Percentiles rank a stretch among this genome's conserved stretches.
Evolutionary conservation across 2,797 vertebrate species (phyloP).

Genomic region (Borostomias antarcticus): DNA sequence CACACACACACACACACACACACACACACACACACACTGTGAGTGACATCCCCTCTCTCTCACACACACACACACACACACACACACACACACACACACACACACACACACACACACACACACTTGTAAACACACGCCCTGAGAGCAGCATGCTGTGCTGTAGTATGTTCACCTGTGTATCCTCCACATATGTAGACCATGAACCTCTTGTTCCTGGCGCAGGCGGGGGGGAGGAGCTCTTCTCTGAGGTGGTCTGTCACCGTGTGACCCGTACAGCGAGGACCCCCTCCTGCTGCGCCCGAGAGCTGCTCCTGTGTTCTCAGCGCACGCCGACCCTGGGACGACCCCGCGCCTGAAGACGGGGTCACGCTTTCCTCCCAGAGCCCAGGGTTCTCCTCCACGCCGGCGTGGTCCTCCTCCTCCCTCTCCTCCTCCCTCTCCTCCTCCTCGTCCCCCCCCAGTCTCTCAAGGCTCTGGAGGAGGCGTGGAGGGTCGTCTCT

Average conservation of each 20-base stretch:
- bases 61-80: background rate
- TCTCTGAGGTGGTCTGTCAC: slow-evolving; percentile 30
- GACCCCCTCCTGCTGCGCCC: background rate
- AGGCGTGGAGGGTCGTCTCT: slow-evolving; percentile 18
- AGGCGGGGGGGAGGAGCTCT: slow-evolving; percentile 21
- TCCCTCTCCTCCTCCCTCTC: background rate
- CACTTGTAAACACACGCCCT: background rate
- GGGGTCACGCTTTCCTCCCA: slow-evolving; percentile 15
- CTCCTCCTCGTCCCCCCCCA: slow-evolving; percentile 8
- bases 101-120: background rate
- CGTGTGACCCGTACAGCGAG: background rate
- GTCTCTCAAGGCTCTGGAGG: slow-evolving; percentile 22
- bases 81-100: background rate
- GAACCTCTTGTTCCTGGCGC: slow-evolving; percentile 59
- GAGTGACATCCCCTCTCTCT: background rate
- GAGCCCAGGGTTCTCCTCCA: background rate
- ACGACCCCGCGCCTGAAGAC: slow-evolving; percentile 20
- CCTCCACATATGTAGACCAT: slow-evolving; percentile 72
- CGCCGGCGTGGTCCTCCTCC: background rate
- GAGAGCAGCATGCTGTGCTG: too few relatives aligned
- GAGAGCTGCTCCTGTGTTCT: background rate
- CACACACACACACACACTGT: background rate
- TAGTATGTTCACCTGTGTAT: slow-evolving; percentile 65
- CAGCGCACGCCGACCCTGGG: background rate
- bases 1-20: background rate